phyloP scores from a whole-genome alignment of 2,113 vertebrate genomes.

The Sinosuthora webbiana region DNA sequence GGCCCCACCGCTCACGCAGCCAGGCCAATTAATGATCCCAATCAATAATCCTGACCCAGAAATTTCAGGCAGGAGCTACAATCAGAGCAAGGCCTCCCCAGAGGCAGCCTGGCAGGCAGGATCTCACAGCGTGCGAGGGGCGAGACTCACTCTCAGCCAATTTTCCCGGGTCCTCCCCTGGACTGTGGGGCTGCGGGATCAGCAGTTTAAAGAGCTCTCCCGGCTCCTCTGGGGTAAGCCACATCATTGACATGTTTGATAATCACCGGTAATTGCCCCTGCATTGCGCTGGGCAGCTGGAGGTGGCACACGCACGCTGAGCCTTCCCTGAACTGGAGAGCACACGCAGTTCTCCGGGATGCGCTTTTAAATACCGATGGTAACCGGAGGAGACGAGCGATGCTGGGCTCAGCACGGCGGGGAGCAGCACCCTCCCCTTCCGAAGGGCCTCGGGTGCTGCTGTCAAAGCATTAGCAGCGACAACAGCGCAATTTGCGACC shows the following conservation, averaged over 20 bases:
- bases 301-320: not conserved
- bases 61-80: not conserved
- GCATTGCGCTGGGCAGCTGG: not conserved
- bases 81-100: not conserved
- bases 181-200: not conserved
- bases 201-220: not conserved
- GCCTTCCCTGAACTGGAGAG: not conserved
- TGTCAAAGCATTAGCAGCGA: not conserved
- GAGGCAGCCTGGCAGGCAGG: not conserved
- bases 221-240: not conserved
- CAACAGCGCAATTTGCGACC: not conserved
- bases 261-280: not conserved
- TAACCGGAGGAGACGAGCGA: not conserved
- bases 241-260: not conserved
- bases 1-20: rapidly evolving
- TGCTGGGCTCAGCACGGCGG: not conserved
- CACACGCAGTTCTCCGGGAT: rapidly evolving
- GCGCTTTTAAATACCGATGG: not conserved
- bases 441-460: not conserved
- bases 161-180: not conserved
- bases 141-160: rapidly evolving
- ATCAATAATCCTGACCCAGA: conserved; percentile 30
- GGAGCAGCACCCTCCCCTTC: not conserved
- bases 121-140: rapidly evolving
- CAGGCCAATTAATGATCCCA: not conserved